phyloP scores from a whole-genome alignment of 2,113 vertebrate genomes.

The Tinamus guttatus region DNA sequence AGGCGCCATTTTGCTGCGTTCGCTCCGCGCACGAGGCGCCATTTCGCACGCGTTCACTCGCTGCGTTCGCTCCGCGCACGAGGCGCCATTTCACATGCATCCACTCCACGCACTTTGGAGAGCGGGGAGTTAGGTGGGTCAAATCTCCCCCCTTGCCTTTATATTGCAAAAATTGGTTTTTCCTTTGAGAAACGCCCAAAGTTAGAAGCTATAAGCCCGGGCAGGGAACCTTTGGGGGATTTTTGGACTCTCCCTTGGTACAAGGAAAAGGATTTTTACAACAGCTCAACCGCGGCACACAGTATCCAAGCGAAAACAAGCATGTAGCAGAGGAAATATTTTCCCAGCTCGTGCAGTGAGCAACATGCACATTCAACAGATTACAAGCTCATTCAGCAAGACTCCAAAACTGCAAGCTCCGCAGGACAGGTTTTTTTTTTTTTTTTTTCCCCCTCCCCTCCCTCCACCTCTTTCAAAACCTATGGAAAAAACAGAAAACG shows the following conservation, averaged over 20 bases:
- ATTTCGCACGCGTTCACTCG: too few relatives aligned
- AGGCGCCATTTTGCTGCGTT: too few relatives aligned
- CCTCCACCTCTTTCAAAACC: background rate
- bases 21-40: too few relatives aligned
- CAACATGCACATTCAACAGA: accelerated
- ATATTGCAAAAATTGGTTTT: background rate
- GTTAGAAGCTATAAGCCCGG: accelerated
- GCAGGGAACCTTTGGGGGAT: background rate
- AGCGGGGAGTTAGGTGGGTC: background rate
- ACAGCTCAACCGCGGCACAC: background rate
- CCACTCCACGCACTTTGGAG: accelerated
- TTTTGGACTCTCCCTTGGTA: accelerated
- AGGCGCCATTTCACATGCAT: too few relatives aligned
- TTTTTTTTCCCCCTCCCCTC: background rate
- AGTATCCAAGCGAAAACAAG: background rate
- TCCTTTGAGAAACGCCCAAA: background rate
- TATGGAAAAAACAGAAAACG: background rate
- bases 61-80: too few relatives aligned
- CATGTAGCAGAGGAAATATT: accelerated
- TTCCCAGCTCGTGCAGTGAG: background rate
- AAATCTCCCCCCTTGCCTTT: background rate
- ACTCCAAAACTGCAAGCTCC: background rate
- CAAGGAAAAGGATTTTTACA: background rate
- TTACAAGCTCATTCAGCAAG: background rate
- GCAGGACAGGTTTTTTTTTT: background rate